Conservation (phyloP, 2,797 vertebrate genomes). For the Malurus leucopterus region DNA sequence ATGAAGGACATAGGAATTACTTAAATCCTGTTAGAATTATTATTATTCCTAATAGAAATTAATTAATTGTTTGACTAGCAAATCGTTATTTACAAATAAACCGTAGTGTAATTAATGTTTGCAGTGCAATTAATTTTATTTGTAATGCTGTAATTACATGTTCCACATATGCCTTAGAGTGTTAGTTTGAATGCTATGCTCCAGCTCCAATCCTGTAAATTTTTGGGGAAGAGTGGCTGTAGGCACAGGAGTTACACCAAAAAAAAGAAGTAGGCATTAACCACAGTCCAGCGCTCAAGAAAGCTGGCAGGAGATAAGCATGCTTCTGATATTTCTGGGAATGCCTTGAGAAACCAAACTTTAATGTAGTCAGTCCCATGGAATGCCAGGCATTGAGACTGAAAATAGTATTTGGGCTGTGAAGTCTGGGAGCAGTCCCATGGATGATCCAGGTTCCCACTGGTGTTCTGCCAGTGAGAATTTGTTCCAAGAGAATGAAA, state of each 20-base stretch:
- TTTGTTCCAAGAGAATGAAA: background rate
- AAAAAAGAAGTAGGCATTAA: background rate
- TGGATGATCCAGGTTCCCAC: background rate
- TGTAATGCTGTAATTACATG: background rate
- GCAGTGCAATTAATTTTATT: background rate
- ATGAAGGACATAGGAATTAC: background rate
- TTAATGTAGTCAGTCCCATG: background rate
- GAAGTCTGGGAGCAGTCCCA: background rate
- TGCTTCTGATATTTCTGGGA: background rate
- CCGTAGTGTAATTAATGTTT: background rate
- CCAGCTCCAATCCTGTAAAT: background rate
- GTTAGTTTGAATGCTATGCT: background rate
- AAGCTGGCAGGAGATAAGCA: background rate
- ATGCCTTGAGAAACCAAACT: background rate
- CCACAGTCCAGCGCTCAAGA: background rate
- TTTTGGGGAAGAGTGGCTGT: background rate
- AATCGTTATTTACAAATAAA: background rate
- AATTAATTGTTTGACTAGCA: background rate
- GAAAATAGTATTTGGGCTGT: background rate
- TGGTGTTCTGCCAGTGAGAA: background rate
- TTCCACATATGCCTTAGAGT: background rate
- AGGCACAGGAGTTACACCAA: background rate
- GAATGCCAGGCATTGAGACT: background rate
- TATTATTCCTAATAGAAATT: background rate
- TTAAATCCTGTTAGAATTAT: background rate